Percentiles rank a stretch among this genome's conserved stretches.
Evolutionary conservation across 2,888 invertebrate genomes (phyloP).

Genomic region (Pristionchus entomophagus): DNA sequence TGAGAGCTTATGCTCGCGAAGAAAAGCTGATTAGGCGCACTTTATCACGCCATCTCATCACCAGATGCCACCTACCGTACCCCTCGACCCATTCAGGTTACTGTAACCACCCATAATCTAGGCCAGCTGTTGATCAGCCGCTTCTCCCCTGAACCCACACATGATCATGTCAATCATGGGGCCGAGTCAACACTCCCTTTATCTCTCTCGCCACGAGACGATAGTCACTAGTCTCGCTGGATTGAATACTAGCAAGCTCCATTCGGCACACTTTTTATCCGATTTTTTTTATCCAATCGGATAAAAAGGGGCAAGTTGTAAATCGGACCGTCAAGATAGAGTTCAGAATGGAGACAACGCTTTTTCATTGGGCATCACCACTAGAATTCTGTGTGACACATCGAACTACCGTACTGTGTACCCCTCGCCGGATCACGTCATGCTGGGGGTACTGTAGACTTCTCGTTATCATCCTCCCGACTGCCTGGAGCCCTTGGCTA

Average conservation of each 20-base stretch:
- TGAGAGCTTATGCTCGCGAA: constrained; percentile 12
- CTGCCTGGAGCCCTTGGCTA: background rate
- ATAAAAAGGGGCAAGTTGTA: no score
- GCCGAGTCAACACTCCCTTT: background rate
- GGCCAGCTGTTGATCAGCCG: no score
- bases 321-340: no score
- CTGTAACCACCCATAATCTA: no score
- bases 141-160: background rate
- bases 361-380: no score
- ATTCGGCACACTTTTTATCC: no score
- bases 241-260: no score
- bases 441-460: background rate
- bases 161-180: background rate
- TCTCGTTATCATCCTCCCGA: background rate
- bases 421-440: background rate
- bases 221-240: no score
- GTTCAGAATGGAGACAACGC: no score
- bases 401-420: background rate
- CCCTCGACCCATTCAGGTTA: background rate
- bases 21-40: background rate
- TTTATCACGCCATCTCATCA: background rate
- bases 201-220: no score
- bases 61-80: background rate
- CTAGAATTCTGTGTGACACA: background rate
- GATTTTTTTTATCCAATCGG: no score